phyloP scores from a whole-genome alignment of 2,888 invertebrate species.

The Lordiphosa andalusiaca region DNA sequence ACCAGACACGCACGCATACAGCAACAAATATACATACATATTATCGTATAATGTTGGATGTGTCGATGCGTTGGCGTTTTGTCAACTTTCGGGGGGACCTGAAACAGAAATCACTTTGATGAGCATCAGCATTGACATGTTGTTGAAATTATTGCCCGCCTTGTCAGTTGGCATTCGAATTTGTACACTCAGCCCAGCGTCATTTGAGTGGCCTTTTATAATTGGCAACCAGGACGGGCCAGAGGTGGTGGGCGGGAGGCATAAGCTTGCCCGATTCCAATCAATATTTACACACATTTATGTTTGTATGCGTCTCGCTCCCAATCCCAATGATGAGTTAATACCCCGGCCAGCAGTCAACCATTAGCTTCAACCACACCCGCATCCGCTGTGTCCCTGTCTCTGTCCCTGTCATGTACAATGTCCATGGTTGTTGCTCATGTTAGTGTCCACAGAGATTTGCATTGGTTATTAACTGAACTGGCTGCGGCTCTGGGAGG shows the following conservation, averaged over 20 bases:
- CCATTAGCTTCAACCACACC: slow-evolving; percentile 38
- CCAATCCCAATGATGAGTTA: slow-evolving; percentile 55
- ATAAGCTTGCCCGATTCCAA: slow-evolving; percentile 6
- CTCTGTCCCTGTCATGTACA: slow-evolving; percentile 52
- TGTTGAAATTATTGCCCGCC: slow-evolving; percentile 67
- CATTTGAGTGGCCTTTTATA: slow-evolving; percentile 48
- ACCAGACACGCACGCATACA: slow-evolving; percentile 56
- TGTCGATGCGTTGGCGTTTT: slow-evolving; percentile 51
- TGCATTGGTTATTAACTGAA: slow-evolving; percentile 60
- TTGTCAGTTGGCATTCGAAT: slow-evolving; percentile 62
- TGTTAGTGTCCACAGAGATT: slow-evolving; percentile 59
- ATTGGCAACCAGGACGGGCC: slow-evolving; percentile 48
- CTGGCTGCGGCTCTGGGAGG: slow-evolving; percentile 11
- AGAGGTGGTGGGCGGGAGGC: slow-evolving; percentile 16
- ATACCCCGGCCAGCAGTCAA: slow-evolving; percentile 60
- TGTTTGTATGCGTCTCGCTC: slow-evolving; percentile 10
- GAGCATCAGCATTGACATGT: slow-evolving; percentile 69
- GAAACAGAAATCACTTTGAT: slow-evolving; percentile 63
- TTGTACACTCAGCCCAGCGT: slow-evolving; percentile 51
- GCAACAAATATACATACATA: slow-evolving; percentile 5
- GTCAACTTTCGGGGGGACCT: slow-evolving; percentile 52
- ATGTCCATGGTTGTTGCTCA: slow-evolving; percentile 41
- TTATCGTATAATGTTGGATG: slow-evolving; percentile 4
- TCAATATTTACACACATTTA: slow-evolving; percentile 15
- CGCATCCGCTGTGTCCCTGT: slow-evolving; percentile 8